Evolutionary conservation across 1,140 invertebrate species (phyloP).

Genomic region (Chelonus insularis): DNA sequence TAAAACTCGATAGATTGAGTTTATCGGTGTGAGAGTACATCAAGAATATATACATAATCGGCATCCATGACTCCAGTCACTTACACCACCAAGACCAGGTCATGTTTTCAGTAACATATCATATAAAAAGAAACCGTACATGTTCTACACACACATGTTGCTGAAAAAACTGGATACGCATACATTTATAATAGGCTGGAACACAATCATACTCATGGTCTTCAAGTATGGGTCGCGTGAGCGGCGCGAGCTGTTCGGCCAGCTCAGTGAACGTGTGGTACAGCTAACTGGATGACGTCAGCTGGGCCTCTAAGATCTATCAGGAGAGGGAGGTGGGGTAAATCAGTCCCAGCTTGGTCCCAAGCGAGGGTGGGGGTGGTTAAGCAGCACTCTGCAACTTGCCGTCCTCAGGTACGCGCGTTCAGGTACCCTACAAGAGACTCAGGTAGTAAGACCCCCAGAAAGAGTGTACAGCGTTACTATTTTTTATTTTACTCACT

Average conservation of each 20-base stretch:
- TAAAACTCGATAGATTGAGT: too few species aligned
- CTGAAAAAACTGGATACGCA: slow-evolving; percentile 23
- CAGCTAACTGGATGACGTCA: slow-evolving; percentile 30
- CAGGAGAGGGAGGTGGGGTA: slow-evolving; percentile 11
- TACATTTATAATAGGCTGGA: background rate
- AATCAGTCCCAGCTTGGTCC: slow-evolving; percentile 16
- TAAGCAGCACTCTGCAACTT: slow-evolving; percentile 47
- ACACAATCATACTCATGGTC: background rate
- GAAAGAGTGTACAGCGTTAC: background rate
- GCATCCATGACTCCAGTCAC: too few species aligned
- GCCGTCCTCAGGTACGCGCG: slow-evolving; percentile 50
- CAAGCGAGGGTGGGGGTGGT: slow-evolving; percentile 45
- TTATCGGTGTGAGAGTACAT: too few species aligned
- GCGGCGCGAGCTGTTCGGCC: slow-evolving; percentile 11
- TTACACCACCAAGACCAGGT: too few species aligned
- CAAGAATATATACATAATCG: too few species aligned
- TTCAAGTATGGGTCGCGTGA: slow-evolving; percentile 2
- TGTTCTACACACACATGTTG: background rate
- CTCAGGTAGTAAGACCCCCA: too few species aligned
- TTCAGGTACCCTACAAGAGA: slow-evolving; percentile 41
- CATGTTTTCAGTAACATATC: too few species aligned
- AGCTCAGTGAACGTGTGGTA: slow-evolving; percentile 20
- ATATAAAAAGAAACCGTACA: slow-evolving; percentile 21
- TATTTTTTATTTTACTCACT: too few species aligned
- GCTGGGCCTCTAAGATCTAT: slow-evolving; percentile 32